These are phyloP conservation scores for Macrophya alboannulata DNA, from an alignment of 2,888 invertebrate species.

Conservation along the genomic window DNA sequence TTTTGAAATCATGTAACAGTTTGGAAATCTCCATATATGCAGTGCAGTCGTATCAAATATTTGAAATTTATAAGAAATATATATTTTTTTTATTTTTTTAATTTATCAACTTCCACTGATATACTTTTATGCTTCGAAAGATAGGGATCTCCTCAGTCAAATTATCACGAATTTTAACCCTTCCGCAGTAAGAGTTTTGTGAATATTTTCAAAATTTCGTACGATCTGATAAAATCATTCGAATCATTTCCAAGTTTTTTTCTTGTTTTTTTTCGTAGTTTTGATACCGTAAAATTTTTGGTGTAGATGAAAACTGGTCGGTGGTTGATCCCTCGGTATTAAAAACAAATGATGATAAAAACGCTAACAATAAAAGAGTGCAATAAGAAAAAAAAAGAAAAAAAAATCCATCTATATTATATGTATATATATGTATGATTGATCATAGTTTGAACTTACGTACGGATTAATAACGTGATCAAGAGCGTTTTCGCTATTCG, in stretches of 20 bases:
- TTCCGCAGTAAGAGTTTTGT: too few relatives aligned
- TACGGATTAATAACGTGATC: slow-evolving; percentile 5
- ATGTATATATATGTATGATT: not conserved
- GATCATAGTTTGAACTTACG: slow-evolving; percentile 28
- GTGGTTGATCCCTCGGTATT: not conserved
- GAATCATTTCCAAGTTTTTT: too few relatives aligned
- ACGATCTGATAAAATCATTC: too few relatives aligned
- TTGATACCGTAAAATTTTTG: not conserved
- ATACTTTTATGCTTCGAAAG: too few relatives aligned
- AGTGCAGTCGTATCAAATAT: too few relatives aligned
- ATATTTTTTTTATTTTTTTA: too few relatives aligned
- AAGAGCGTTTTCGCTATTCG: slow-evolving; percentile 51
- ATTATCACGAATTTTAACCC: too few relatives aligned
- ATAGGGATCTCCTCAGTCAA: too few relatives aligned
- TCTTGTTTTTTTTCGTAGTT: not conserved
- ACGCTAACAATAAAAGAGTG: slow-evolving; percentile 42
- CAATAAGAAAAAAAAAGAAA: slow-evolving; percentile 15
- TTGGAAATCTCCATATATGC: too few relatives aligned
- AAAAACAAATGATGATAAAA: not conserved
- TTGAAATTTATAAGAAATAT: too few relatives aligned
- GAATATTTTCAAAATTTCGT: too few relatives aligned
- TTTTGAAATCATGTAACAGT: not conserved
- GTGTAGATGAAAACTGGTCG: not conserved
- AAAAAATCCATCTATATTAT: not conserved
- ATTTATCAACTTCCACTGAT: too few relatives aligned